Base-by-base conservation (phyloP, 2,888 invertebrate species). In the Cordilura impudica region DNA sequence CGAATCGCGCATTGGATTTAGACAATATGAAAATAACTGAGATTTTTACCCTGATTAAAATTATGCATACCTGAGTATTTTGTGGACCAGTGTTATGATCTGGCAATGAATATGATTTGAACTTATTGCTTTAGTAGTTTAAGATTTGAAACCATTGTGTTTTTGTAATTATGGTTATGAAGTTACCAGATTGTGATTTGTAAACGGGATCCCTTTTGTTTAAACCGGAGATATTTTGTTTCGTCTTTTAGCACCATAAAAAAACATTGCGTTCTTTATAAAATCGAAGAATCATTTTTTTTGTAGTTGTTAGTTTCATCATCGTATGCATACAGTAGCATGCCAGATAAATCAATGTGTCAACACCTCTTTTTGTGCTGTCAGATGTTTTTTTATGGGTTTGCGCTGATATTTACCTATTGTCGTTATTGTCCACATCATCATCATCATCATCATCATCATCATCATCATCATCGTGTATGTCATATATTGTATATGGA, bases 311-410 rank as follows among this genome's bases (percentile, higher is more conserved):
- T 69, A 63, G 47, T 78, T 81, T 61, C 61, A 61, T 47, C 29
- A 53, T 49, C 60, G 77, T 77, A 77, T 78, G 78, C 81, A 81
- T 78, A 81, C 81, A 75, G 82, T 82, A 82, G 82, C 88, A 86
- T 88, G 87, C 86, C 87, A 89, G 89, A 88, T 88, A 88, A 88
- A 88, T 88, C 88, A 88, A 89, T 86, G 89, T 88, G 88, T 88
- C 88, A 89, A 88, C 88, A 88, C 88, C 88, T 88, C 88, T 88
- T 88, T 88, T 87, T 87, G 88, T 87, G 85, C 88, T 88, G 88
- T 88, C 88, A 89, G 86, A 79, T 63, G 79, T 79, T 71, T 76
- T 86, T 88, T 88, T 87, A 87, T 88, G 88, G 86, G 85, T 86
- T 86, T 79, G 85, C 85, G 85, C 87, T 87, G 87, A 87, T 87